Evolutionary conservation across 2,797 vertebrate genomes (phyloP).

Genomic region (Bothrops alternatus): DNA sequence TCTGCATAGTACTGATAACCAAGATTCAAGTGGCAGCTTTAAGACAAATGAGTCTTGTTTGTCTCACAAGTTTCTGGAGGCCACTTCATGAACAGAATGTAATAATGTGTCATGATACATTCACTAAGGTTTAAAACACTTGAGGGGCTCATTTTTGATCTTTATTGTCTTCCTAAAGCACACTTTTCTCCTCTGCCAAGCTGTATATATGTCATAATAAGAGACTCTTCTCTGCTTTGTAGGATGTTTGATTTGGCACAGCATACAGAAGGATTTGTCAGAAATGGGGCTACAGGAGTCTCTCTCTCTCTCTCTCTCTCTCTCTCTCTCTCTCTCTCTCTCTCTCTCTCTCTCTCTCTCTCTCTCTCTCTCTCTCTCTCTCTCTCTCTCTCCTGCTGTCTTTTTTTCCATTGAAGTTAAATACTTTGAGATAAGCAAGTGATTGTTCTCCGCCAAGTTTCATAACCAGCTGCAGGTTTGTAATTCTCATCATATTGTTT

Average conservation of each 20-base stretch:
- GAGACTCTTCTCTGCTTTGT: neutral
- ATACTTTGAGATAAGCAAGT: conserved; percentile 5
- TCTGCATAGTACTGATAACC: neutral
- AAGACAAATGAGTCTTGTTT: neutral
- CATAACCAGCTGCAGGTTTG: conserved; percentile 39
- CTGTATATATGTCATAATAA: neutral
- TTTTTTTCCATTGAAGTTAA: conserved; percentile 38
- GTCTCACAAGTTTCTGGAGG: neutral
- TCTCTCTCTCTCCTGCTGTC: conserved; percentile 9
- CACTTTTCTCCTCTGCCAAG: neutral
- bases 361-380: neutral
- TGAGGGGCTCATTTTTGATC: neutral
- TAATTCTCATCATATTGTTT: conserved; percentile 40
- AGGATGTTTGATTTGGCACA: neutral
- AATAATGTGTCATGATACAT: neutral
- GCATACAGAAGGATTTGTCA: neutral
- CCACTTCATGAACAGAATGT: neutral
- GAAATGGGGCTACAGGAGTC: conserved; percentile 45
- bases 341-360: neutral
- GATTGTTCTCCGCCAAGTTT: conserved; percentile 42
- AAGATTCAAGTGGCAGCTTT: neutral
- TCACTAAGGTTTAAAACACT: neutral
- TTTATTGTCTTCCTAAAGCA: neutral
- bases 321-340: neutral
- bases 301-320: neutral